phyloP scores from a whole-genome alignment of 2,113 vertebrate genomes.

The Mirounga angustirostris region DNA sequence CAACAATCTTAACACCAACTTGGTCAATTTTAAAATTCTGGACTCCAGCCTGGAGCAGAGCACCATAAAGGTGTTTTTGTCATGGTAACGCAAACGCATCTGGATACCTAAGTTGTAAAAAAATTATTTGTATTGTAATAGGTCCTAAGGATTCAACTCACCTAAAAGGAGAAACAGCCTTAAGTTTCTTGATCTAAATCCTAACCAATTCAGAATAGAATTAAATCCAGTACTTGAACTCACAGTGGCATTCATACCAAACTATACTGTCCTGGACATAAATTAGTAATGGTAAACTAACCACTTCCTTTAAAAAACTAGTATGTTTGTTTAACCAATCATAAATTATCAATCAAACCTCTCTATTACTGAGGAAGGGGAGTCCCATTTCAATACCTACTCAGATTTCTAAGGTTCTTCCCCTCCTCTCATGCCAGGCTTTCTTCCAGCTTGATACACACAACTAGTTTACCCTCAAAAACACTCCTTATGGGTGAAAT shows the following conservation, averaged over 20 bases:
- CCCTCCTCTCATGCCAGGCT: conserved; percentile 16
- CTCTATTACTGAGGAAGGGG: neutral
- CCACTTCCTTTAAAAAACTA: neutral
- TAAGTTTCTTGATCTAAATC: neutral
- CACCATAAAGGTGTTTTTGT: neutral
- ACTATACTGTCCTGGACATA: neutral
- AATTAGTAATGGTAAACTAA: conserved; percentile 43
- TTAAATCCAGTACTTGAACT: conserved; percentile 51
- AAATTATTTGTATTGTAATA: neutral
- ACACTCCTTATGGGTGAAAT: neutral
- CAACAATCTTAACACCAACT: neutral
- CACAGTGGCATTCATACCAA: neutral
- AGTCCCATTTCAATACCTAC: conserved; percentile 19
- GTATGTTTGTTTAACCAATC: neutral
- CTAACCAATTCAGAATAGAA: conserved; percentile 18
- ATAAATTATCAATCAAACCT: conserved; percentile 18
- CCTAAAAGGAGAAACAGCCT: neutral
- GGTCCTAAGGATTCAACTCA: neutral
- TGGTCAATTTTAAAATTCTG: neutral
- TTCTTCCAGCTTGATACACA: conserved; percentile 16
- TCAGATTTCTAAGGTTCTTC: conserved; percentile 36
- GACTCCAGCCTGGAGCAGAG: neutral
- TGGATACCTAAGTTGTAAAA: neutral
- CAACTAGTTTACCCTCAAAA: conserved; percentile 63
- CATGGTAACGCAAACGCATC: neutral